phyloP scores from a whole-genome alignment of 2,113 vertebrate species.

The Toxostoma redivivum region DNA sequence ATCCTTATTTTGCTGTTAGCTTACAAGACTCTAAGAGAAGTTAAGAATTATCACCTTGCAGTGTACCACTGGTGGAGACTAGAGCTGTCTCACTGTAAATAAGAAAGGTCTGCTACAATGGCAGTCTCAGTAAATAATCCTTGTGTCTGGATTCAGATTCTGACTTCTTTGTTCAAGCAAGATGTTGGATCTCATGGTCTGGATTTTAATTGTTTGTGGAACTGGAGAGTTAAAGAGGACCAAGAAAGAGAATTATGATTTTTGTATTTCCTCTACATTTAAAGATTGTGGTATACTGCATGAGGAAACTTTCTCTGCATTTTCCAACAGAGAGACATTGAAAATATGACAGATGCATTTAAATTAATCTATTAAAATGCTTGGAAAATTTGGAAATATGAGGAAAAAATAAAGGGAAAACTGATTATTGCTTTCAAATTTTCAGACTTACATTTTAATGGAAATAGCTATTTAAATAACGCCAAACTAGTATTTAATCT shows the following conservation, averaged over 20 bases:
- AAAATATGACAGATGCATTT: background rate
- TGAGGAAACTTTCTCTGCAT: background rate
- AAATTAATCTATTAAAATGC: background rate
- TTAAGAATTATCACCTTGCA: background rate
- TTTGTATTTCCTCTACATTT: background rate
- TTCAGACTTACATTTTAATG: background rate
- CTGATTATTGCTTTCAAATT: background rate
- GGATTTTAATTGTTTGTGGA: background rate
- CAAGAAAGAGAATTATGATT: background rate
- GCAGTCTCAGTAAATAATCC: background rate
- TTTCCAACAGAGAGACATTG: background rate
- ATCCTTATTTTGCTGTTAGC: background rate
- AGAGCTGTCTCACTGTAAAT: background rate
- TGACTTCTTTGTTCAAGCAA: background rate
- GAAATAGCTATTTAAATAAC: background rate
- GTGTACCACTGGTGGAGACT: background rate
- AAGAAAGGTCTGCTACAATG: background rate
- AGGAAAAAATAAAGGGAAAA: background rate
- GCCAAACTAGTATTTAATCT: background rate
- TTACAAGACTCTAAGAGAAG: background rate
- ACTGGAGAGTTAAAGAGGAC: background rate
- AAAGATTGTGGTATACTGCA: background rate
- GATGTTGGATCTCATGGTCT: background rate
- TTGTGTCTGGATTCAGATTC: background rate
- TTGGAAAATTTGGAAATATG: background rate